Percentiles rank a stretch among this genome's conserved stretches.
Conservation (phyloP, 2,113 vertebrate genomes). For the Halichoeres trimaculatus region DNA sequence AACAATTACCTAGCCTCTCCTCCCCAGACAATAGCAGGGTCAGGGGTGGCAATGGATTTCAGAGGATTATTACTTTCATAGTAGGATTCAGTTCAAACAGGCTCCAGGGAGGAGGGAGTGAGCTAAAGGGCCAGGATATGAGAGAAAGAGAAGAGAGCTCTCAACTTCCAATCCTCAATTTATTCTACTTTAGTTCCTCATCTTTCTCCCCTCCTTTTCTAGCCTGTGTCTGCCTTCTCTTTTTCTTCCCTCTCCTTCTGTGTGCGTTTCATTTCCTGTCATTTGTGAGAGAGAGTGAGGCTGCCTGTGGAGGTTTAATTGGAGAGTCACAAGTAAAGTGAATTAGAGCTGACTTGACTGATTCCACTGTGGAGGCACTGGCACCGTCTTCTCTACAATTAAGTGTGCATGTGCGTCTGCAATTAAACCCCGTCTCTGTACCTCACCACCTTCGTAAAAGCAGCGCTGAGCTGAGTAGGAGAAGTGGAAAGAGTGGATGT, state of each 20-base stretch:
- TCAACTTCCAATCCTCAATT: constrained; percentile 20
- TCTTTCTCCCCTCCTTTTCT: constrained; percentile 18
- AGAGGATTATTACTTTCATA: constrained; percentile 68
- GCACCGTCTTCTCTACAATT: constrained; percentile 36
- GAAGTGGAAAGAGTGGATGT: not conserved
- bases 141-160: constrained; percentile 15
- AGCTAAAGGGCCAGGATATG: constrained; percentile 7
- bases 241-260: constrained; percentile 1
- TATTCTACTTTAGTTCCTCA: constrained; percentile 1
- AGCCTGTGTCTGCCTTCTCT: constrained; percentile 17
- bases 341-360: constrained; percentile 63
- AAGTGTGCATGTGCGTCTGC: constrained; percentile 18
- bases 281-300: constrained; percentile 21
- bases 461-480: not conserved
- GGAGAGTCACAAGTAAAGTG: constrained; percentile 49
- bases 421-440: constrained; percentile 11
- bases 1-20: constrained; percentile 64
- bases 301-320: constrained; percentile 53
- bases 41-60: constrained; percentile 59
- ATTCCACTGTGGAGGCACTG: constrained; percentile 39
- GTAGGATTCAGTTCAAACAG: constrained; percentile 56
- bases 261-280: constrained; percentile 33
- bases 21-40: constrained; percentile 59
- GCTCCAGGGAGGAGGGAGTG: constrained; percentile 24
- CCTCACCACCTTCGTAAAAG: constrained; percentile 11